Percentiles rank a stretch among this genome's conserved stretches.
phyloP scores from a whole-genome alignment of 2,797 vertebrate species.

The Gobionotothen gibberifrons region DNA sequence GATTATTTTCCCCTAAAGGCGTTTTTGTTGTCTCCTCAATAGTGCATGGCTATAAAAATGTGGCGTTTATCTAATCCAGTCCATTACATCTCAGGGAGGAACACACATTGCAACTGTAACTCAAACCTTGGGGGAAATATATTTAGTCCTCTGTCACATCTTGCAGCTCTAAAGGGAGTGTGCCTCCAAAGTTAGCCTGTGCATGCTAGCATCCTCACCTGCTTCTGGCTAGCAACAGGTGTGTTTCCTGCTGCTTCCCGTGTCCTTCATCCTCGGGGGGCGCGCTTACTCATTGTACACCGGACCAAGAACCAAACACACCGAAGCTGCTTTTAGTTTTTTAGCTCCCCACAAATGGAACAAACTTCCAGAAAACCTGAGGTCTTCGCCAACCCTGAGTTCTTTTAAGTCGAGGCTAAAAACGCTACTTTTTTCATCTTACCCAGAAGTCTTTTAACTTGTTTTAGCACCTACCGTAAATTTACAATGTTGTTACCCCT shows the following conservation, averaged over 20 bases:
- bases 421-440: too few relatives aligned
- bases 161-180: background rate
- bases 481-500: too few relatives aligned
- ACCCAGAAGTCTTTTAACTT: too few relatives aligned
- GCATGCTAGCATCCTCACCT: background rate
- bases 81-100: slow-evolving; percentile 16
- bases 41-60: slow-evolving; percentile 16
- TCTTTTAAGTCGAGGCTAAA: too few relatives aligned
- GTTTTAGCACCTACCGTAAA: too few relatives aligned
- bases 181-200: background rate
- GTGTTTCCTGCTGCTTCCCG: background rate
- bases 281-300: too few relatives aligned
- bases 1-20: background rate
- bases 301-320: too few relatives aligned
- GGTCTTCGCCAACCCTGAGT: too few relatives aligned
- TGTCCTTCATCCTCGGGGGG: background rate
- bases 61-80: slow-evolving; percentile 29
- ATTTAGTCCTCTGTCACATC: background rate
- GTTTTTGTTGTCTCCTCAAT: slow-evolving; percentile 11
- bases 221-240: slow-evolving; percentile 7
- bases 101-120: slow-evolving; percentile 5
- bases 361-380: too few relatives aligned
- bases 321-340: too few relatives aligned
- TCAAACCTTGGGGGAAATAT: background rate
- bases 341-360: too few relatives aligned